Base-by-base conservation (phyloP, 2,113 vertebrate species). In the Diphyllodes magnificus region DNA sequence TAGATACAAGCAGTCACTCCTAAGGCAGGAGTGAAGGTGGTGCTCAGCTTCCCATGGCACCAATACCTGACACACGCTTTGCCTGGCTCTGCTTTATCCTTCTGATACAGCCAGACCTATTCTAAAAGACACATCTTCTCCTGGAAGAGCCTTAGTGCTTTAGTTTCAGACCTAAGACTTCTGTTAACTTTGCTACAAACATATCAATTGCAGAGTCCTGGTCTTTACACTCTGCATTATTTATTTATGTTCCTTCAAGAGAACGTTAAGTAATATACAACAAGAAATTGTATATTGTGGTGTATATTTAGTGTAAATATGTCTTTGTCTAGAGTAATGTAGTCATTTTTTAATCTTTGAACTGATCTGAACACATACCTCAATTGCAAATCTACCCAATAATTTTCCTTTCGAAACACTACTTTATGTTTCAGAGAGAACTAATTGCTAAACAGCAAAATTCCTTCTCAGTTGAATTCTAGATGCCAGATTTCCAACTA, bases 191-290 rank as follows among this genome's bases (percentile, higher is more conserved):
- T 91, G 60, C 86, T 63, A 81, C 30, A 86, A 80, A 84, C 6
- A 3, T 71, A 68, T 83, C 44, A 87, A 7, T 82, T 85, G 79
- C 64, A 75, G 75, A 76, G 27, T 92, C 89, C 42, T 80, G 70
- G 33, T 70, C 63, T 92, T 82, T 84, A 64, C 13, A 31, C 39
- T 75, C 15, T 64, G 30, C 47, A 39, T 91, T 91, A 66, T 89
- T 87, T 94, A 86, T 95, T 86, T 86, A 40, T 79, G 28, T 93
- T 92, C 45, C 30, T 96, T 92, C 70, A 45, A 92, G 86, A 96
- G 86, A 93, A 88, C 1, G 8, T 82, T 83, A 95, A 89, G 31
- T 86, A 88, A 87, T 42, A 77, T 64, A 61, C 73, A 72, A 40
- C 10, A 76, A 92, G 61, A 85, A 92, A 84, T 84, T 63, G 92